Evolutionary conservation across 2,888 invertebrate species (phyloP), one percentile per base, ranked within the genome.

Genomic region (Villa cingulata): DNA sequence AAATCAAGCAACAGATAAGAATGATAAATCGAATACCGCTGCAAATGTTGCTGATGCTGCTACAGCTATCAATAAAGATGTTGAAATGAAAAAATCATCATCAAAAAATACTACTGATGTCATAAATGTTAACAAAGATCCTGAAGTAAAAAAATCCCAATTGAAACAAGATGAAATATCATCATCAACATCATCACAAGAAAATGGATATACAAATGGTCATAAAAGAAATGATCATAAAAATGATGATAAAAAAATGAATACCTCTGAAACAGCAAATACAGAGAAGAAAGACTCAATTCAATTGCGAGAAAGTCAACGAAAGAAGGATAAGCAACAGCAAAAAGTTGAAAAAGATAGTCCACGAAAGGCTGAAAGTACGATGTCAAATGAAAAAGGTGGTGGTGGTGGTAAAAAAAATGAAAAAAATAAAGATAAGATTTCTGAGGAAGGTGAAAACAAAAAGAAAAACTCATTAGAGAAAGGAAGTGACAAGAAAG

Each of bases 311-410:
- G 43, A 42, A 18, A 42, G n/a, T 41, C 37, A 27, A 41, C 37
- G 3, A 37, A 37, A 43, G 19, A 37, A 19, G 32, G 34, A 45
- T 36, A 45, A 16, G 16, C 16, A 10, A 34, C 32, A 27, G 10
- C 29, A 40, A 34, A 49, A 41, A 16, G 23, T 42, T 19, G 45
- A 37, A 9, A 49, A 53, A 37, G 46, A 48, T 12, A 48, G 46
- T 23, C 37, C 46, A 1, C 48, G 52, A 23, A 52, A 50, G 16
- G 29, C 37, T 27, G 37, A 38, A 9, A 43, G 46, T 19, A 44
- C 23, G 18, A 42, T 40, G 17, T 49, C 53, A 17, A 48, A 23
- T 23, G 23, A 23, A 23, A 23, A 12, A 32, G 3, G 10, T 32
- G 7, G 10, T 12, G 12, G 3, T 12, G 12, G 12, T 12, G 12